phyloP scores from a whole-genome alignment of 2,113 vertebrate genomes.

The Salminus brasiliensis region DNA sequence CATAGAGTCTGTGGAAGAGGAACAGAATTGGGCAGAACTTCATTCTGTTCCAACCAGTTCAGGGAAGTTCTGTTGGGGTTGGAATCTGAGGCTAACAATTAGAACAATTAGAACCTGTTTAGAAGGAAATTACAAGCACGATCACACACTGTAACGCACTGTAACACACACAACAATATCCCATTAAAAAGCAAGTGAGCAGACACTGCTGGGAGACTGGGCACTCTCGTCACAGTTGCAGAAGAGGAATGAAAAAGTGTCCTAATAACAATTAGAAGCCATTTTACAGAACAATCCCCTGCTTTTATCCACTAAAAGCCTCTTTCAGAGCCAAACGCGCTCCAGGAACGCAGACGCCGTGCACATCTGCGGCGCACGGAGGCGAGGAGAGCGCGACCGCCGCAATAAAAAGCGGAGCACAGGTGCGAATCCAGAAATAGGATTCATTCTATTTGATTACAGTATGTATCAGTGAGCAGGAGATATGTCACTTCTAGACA shows the following conservation, averaged over 20 bases:
- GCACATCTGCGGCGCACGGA: slow-evolving; percentile 40
- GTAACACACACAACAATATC: too few relatives aligned
- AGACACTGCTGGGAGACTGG: too few relatives aligned
- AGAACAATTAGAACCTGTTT: too few relatives aligned
- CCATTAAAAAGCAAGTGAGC: too few relatives aligned
- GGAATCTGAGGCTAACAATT: too few relatives aligned
- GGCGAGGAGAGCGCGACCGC: slow-evolving; percentile 32
- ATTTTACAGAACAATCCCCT: slow-evolving; percentile 12
- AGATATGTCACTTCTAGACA: slow-evolving; percentile 50
- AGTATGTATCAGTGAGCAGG: slow-evolving; percentile 41
- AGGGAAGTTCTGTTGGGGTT: too few relatives aligned
- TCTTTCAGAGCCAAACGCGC: slow-evolving; percentile 4
- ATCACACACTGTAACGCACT: neutral
- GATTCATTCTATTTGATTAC: slow-evolving; percentile 55
- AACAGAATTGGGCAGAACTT: too few relatives aligned
- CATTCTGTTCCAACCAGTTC: too few relatives aligned
- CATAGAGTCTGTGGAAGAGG: too few relatives aligned
- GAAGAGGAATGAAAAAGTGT: slow-evolving; percentile 19
- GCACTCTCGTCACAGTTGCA: too few relatives aligned
- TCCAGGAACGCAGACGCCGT: slow-evolving; percentile 22
- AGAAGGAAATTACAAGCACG: neutral
- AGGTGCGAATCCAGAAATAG: slow-evolving; percentile 56
- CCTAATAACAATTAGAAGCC: slow-evolving; percentile 11
- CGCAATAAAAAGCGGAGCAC: slow-evolving; percentile 54
- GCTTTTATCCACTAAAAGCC: slow-evolving; percentile 24